Percentiles rank a stretch among this genome's conserved stretches.
Evolutionary conservation across 2,797 vertebrate species (phyloP).

Genomic region (Acropternis orthonyx): DNA sequence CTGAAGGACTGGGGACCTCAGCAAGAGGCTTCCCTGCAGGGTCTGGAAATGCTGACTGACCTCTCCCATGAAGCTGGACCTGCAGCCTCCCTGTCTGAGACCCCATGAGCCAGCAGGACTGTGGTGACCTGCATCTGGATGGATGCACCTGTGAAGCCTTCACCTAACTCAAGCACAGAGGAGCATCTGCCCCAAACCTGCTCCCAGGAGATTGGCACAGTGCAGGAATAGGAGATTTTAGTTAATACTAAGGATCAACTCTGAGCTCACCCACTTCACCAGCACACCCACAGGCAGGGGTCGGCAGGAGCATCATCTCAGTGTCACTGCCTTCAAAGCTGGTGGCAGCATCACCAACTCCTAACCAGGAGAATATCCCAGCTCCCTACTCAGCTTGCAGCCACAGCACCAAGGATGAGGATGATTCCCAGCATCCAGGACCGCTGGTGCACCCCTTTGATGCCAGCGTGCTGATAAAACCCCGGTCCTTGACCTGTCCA

Average conservation of each 20-base stretch:
- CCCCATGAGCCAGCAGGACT: accelerated
- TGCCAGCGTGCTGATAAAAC: neutral
- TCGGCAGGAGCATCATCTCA: accelerated
- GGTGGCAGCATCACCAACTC: neutral
- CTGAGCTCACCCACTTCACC: neutral
- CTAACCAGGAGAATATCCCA: neutral
- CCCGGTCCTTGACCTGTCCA: neutral
- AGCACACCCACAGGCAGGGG: accelerated
- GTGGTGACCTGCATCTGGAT: neutral
- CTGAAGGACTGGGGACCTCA: neutral
- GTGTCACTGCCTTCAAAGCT: neutral
- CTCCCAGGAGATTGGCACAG: neutral
- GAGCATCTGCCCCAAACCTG: neutral
- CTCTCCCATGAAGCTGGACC: neutral
- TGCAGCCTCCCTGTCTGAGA: neutral
- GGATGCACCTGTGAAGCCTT: neutral
- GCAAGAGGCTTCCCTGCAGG: neutral
- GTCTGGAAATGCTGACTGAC: neutral
- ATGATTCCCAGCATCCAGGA: neutral
- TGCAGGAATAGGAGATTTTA: neutral
- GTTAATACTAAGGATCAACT: neutral
- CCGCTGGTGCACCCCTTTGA: neutral
- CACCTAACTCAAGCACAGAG: neutral
- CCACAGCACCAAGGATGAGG: neutral
- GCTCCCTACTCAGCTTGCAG: neutral